Percentiles rank a stretch among this genome's conserved stretches.
Conservation (phyloP, 2,888 invertebrate genomes). For the Leptothorax acervorum region DNA sequence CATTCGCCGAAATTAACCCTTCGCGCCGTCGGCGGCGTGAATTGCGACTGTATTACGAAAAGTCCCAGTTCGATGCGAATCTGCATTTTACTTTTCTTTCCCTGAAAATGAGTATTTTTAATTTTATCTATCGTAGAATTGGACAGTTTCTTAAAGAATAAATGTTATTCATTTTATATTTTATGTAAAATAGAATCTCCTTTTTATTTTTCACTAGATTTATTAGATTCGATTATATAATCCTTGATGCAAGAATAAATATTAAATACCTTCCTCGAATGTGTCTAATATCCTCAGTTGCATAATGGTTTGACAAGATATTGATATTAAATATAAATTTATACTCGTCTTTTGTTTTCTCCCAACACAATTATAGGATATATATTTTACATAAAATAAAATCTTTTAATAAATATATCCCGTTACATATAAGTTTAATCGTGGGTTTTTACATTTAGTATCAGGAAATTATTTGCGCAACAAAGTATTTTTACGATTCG, state of each 20-base stretch:
- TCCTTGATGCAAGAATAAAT: neutral
- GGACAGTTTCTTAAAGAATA: neutral
- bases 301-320: neutral
- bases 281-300: neutral
- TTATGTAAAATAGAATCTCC: neutral
- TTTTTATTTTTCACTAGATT: neutral
- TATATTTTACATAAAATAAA: neutral
- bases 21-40: constrained; percentile 31
- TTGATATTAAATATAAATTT: neutral
- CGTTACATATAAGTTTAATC: neutral
- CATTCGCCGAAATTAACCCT: constrained; percentile 48
- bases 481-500: neutral
- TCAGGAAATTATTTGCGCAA: neutral
- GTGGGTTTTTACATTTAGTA: too few relatives aligned
- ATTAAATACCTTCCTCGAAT: neutral
- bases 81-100: neutral
- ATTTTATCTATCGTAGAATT: too few relatives aligned
- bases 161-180: neutral
- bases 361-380: neutral
- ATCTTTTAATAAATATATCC: neutral
- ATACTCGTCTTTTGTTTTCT: neutral
- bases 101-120: neutral
- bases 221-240: constrained; percentile 4
- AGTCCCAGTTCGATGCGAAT: constrained; percentile 1
- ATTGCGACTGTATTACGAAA: constrained; percentile 29